These are phyloP conservation scores for Lepus timidus DNA, from an alignment of 2,113 vertebrate species.

Conservation along the genomic window DNA sequence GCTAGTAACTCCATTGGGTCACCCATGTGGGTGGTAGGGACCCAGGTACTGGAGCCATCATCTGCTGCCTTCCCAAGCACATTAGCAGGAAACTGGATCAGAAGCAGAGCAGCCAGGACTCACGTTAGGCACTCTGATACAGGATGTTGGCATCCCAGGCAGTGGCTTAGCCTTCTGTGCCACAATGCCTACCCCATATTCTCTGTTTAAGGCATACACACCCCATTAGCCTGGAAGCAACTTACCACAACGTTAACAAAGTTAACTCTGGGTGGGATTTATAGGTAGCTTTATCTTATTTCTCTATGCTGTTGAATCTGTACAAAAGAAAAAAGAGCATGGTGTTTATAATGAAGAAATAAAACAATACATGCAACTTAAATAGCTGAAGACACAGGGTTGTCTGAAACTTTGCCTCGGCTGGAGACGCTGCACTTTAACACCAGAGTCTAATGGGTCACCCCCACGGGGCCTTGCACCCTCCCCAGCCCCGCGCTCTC, in stretches of 20 bases:
- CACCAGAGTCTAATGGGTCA: not conserved
- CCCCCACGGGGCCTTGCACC: rapidly evolving
- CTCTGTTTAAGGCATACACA: not conserved
- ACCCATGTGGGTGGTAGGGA: too few species aligned
- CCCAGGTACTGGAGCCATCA: too few species aligned
- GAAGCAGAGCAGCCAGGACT: too few species aligned
- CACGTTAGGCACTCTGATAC: too few species aligned
- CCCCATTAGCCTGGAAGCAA: not conserved
- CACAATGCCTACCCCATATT: too few species aligned
- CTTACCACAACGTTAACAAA: constrained; percentile 15
- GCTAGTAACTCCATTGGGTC: too few species aligned
- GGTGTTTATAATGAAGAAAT: not conserved
- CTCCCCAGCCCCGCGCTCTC: not conserved
- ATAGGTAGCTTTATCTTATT: constrained; percentile 49
- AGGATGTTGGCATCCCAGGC: too few species aligned
- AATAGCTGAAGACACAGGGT: constrained; percentile 1
- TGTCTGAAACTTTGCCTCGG: not conserved
- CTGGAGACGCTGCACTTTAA: not conserved
- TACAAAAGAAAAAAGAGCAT: not conserved
- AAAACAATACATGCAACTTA: not conserved
- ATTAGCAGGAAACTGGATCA: too few species aligned
- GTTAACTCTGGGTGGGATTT: not conserved
- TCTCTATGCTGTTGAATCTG: constrained; percentile 35
- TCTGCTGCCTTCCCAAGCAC: too few species aligned
- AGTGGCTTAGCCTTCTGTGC: too few species aligned